A percentile compares a stretch with the other conserved stretches of the same genome.
Conservation (phyloP, 2,113 vertebrate genomes). For the Microtus oregoni region DNA sequence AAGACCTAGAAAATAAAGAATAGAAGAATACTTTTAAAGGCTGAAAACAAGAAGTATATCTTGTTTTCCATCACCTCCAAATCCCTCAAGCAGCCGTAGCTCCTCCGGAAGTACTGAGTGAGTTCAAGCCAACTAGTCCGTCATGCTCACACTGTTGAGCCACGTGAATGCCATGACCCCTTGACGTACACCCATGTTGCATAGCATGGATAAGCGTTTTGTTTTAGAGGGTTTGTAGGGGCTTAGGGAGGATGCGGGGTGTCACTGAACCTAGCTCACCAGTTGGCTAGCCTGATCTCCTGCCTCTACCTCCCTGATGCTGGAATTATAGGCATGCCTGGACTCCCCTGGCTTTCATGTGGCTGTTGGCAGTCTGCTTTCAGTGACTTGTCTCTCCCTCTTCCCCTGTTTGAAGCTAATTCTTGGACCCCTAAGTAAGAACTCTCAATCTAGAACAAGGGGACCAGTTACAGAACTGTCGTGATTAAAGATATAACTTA, state of each 20-base stretch:
- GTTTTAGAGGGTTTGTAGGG: background rate
- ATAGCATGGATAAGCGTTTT: background rate
- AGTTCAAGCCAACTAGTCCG: background rate
- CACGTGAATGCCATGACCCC: background rate
- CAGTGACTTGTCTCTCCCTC: no score
- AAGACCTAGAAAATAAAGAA: constrained; percentile 27
- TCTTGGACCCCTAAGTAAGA: background rate
- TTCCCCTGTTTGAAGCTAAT: background rate
- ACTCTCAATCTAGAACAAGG: background rate
- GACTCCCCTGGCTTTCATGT: no score
- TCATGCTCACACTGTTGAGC: background rate
- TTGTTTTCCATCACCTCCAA: background rate
- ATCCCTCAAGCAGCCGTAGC: background rate
- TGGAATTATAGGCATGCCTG: no score
- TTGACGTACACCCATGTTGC: background rate
- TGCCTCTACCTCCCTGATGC: no score
- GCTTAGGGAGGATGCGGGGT: no score
- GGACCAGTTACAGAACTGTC: background rate
- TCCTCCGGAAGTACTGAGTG: background rate
- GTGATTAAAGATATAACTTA: constrained; percentile 41
- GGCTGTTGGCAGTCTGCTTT: no score
- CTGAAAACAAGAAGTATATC: constrained; percentile 22
- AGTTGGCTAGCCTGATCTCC: no score
- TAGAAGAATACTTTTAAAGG: background rate
- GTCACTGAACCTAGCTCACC: no score